Evolutionary conservation across 2,797 vertebrate genomes (phyloP).

Genomic region (Mallotus villosus): DNA sequence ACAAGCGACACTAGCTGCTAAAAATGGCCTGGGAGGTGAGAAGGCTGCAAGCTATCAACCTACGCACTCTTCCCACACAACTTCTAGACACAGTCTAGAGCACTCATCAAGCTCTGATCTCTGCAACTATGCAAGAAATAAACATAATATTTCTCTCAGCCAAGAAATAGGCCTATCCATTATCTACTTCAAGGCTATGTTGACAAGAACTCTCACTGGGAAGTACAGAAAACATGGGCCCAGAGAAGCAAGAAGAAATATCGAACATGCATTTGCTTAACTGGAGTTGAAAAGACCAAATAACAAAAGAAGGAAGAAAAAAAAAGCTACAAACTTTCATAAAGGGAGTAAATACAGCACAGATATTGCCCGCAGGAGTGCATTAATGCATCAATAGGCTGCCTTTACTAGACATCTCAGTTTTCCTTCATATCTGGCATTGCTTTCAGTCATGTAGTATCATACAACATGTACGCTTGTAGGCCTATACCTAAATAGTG

Average conservation of each 20-base stretch:
- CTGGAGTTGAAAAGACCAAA: no score
- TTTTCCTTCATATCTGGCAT: no score
- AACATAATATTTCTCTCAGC: conserved; percentile 32
- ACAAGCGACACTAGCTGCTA: conserved; percentile 50
- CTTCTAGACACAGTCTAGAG: conserved; percentile 66
- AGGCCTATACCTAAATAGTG: no score
- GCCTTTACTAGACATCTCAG: no score
- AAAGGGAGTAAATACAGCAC: no score
- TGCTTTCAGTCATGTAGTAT: no score
- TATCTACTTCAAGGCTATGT: not conserved
- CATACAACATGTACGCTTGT: no score
- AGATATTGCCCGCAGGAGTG: no score
- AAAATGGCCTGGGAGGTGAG: conserved; percentile 56
- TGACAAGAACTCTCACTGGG: not conserved
- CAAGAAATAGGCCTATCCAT: not conserved
- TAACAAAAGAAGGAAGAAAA: no score
- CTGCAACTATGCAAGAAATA: conserved; percentile 57
- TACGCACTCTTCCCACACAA: conserved; percentile 58
- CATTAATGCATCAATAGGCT: no score
- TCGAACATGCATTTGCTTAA: no score
- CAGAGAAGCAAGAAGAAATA: not conserved
- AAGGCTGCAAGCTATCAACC: conserved; percentile 55
- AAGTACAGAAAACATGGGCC: not conserved
- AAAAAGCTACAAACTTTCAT: no score
- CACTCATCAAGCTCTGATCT: conserved; percentile 57